Base-by-base conservation (phyloP, 35 echinoderm and acorn worm genomes). In the Heliocidaris tuberculata region DNA sequence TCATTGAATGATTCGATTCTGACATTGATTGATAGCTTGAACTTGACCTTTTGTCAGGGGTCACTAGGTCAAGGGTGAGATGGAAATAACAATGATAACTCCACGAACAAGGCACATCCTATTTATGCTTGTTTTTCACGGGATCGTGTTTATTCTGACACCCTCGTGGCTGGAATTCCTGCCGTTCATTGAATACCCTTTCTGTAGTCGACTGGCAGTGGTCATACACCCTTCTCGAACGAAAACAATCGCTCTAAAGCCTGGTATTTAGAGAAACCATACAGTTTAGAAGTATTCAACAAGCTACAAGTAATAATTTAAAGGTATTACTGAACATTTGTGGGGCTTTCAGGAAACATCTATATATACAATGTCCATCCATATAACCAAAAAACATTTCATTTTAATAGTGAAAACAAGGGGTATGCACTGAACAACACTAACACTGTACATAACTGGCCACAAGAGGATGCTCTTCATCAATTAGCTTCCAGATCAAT, bases 71-170 rank as follows among this genome's bases (percentile, higher is more conserved):
- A 89, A 89, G 87, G 87, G 87, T 89, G 87, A 89, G 47, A 89
- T 89, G 87, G 87, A 89, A 89, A 89, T 89, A 48, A 32, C 87
- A 89, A 47, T 32, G 87, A 89, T 89, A 47, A 42, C 47, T 89
- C 47, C 12, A 48, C 7, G 87, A 48, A 78, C 65, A 78, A 48
- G 87, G 47, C 87, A 89, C 87, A 89, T 89, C 87, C 87, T 47
- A 48, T 89, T 17, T 48, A 47, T 32, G 87, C 47, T 89, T 47
- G 31, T 48, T 89, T 89, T 48, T 89, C 87, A 47, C 21, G 7
- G 21, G 47, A 89, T 89, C 32, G 65, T 89, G 87, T 89, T 89
- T 89, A 89, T 89, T 89, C 87, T 89, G 87, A 89, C 87, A 89
- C 87, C 87, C 65, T 78, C 65, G 65, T 78, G 65, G 65, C 65